Base-by-base conservation (phyloP, 2,797 vertebrate genomes). In the Sebastes cheni region DNA sequence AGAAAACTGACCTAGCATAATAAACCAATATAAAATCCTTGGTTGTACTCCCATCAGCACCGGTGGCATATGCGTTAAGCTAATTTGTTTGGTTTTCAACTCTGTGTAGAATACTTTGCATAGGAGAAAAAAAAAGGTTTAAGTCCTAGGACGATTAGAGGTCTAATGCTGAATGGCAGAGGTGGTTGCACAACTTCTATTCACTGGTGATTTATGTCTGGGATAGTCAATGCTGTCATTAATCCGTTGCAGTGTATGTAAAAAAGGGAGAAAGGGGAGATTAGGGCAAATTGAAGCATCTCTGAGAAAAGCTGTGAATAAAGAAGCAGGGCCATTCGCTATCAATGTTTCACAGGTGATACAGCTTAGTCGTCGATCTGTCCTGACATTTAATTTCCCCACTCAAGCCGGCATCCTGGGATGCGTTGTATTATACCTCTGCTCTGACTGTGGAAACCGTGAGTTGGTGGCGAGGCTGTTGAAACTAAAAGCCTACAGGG, bases 91-190 rank as follows among this genome's bases (percentile, higher is more conserved):
- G 39, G 65, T 60, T 77, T 84, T 82, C 16, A 77, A 84, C 66
- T 54, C 50, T 55, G 22, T 32, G 73, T n/a, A 8, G 5, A 82
- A 78, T 56, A 67, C 18, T 42, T 82, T 58, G 75, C 72, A 81
- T 8, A 16, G 69, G 64, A 83, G 46, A 74, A 83, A 83, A 11
- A 69, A 78, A 46, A 46, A 36, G 36, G 39, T 73, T 74, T 67
- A 80, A 77, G 70, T 56, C 46, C 75, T 77, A 25, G 80, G 86
- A 80, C 18, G 87, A 91, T 91, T 90, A 86, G 39, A 70, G 61
- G 71, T 82, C 58, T 91, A 91, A 92, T 90, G 73, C 87, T 77
- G 80, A 92, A 90, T 86, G 91, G 79, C 90, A 88, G 87, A 77
- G 72, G 77, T 81, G 32, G 77, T 85, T 89, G 85, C 82, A 83